Base-by-base conservation (phyloP, 2,113 vertebrate genomes). In the Macroglossus sobrinus region DNA sequence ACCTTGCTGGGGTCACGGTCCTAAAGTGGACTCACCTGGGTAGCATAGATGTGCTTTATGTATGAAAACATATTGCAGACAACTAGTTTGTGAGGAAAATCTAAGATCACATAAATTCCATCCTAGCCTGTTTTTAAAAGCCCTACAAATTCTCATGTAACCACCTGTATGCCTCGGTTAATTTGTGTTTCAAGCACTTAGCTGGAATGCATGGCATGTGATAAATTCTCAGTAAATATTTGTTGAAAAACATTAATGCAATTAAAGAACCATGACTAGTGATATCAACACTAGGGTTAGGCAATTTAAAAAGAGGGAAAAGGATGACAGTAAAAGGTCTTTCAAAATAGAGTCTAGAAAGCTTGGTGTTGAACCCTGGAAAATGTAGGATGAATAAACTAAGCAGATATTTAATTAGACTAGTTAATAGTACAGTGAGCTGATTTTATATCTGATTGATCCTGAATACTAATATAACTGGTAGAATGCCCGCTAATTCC, bases 311-410 rank as follows among this genome's bases (percentile, higher is more conserved):
- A 74, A 75, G 87, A 78, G 2, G 55, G 59, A 11, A 59, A 66
- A 89, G 5, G 7, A 82, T 50, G 33, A 40, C 0, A 28, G 18
- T 57, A 53, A 71, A 91, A 84, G 30, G 26, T 64, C 38, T 33
- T 86, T 0, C 22, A 47, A 75, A 78, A n/a, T 81, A 72, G 45
- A 85, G 12, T 91, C 55, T 89, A 63, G 64, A 74, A 50, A 45
- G 26, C 3, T n/a, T 95, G 30, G 11, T 78, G 64, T 13, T 63
- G 35, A 72, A 35, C 33, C 16, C 82, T 85, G 40, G 50, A 91
- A 94, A 78, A 92, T 79, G 55, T 79, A 53, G 55, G 93, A 78
- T 79, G 35, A 84, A 79, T 85, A 43, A 75, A 75, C n/a, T 59
- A 64, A 92, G 82, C 26, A 89, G 38, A 33, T 85, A 61, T 26